Base-by-base conservation (phyloP, 2,797 vertebrate genomes). In the Zalophus californianus region DNA sequence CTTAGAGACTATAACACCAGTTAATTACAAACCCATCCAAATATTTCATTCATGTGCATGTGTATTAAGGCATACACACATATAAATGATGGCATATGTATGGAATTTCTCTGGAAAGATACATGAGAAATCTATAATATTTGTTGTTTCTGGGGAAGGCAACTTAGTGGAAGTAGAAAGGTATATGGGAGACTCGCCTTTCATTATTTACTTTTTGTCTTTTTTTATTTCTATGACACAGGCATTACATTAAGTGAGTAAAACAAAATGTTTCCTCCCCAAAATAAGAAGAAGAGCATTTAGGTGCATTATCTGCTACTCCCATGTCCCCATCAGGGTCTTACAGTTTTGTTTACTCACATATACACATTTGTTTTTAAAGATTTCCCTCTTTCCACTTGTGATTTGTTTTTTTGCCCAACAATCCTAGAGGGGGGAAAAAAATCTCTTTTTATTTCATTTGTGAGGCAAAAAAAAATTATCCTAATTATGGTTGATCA, bases 401-500 rank as follows among this genome's bases (percentile, higher is more conserved):
- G 10, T 11, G 80, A 44, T 90, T 95, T 41, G 12, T 23, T 79
- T 90, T 90, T 89, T 88, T 52, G 4, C 25, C 52, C 79, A 87
- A 62, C 91, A 95, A 96, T 72, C 38, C 56, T 88, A 20, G 11
- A 5, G 10, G 20, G 7, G 9, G 1, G 2, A 20, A 12, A 20
- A 12, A 35, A 52, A 83, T 77, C 32, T 48, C n/a, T 91, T 86
- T 96, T 85, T 66, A 91, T 79, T 97, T 96, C 70, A 96, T 90
- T 93, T 91, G n/a, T 82, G 32, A 93, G 60, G 92, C 77, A 78
- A 92, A 77, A 95, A 95, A 95, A 79, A 94, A 66, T 58, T 92
- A 95, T 93, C 20, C 41, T 97, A 97, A 97, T 97, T 97, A 95
- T 82, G 35, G 66, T 32, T 94, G 75, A 96, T 93, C 93, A 95